Conservation (phyloP, 2,888 invertebrate species). For the Pharmacophagus antenor region DNA sequence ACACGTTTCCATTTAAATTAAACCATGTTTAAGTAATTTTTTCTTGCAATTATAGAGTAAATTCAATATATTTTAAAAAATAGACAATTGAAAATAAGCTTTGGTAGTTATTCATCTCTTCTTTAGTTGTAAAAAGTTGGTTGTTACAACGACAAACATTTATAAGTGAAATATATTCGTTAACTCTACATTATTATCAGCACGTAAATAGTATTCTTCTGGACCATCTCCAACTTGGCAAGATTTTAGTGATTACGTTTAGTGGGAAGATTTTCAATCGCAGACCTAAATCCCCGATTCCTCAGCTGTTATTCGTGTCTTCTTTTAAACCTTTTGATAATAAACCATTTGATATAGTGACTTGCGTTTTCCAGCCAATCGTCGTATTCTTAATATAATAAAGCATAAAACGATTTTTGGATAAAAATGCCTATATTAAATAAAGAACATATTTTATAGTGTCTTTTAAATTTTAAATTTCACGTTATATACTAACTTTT, state of each 20-base stretch:
- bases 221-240: conserved; percentile 16
- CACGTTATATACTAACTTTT: too few relatives aligned
- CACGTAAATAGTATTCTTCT: conserved; percentile 1
- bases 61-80: too few relatives aligned
- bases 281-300: not conserved
- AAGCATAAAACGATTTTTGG: too few relatives aligned
- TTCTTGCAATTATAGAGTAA: too few relatives aligned
- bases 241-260: conserved; percentile 12
- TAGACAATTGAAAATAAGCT: too few relatives aligned
- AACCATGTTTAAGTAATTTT: too few relatives aligned
- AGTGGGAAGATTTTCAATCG: conserved; percentile 1
- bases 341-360: not conserved
- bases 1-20: not conserved
- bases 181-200: not conserved
- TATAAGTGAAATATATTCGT: conserved; percentile 2
- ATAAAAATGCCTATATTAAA: too few relatives aligned
- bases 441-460: too few relatives aligned
- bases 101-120: too few relatives aligned
- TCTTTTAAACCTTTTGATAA: not conserved
- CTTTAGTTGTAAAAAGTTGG: not conserved
- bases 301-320: not conserved
- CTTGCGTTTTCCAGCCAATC: not conserved
- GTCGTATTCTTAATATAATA: not conserved
- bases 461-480: too few relatives aligned
- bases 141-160: not conserved